Base-by-base conservation (phyloP, 2,797 vertebrate species). In the Tapera naevia region DNA sequence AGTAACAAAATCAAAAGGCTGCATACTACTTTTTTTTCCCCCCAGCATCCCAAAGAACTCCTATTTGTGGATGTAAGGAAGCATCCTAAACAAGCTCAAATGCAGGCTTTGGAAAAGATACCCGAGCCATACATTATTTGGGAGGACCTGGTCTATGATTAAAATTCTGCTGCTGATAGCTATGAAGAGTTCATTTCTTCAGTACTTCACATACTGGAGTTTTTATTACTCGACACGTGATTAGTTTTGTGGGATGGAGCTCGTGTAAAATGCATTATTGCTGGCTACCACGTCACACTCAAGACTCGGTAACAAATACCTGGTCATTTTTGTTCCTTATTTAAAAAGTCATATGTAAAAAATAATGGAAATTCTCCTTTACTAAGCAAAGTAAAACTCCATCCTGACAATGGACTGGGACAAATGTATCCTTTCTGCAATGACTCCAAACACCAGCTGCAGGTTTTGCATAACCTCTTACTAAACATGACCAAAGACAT, bases 301-400 rank as follows among this genome's bases (percentile, higher is more conserved):
- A 87, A 65, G 32, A 51, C 24, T 64, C 51, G 30, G 27, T 23
- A 80, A 54, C 32, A 62, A 58, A 56, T 12, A 57, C 4, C 4
- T 21, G 9, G 7, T 5, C 10, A n/a, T 23, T 57, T 32, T 46
- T 19, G 23, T 22, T 33, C 14, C 43, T 61, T 19, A 56, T 37
- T 37, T 4, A 0, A 57, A 54, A 89, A 56, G 35, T 11, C 5
- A 1, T 39, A 30, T 67, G 62, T n/a, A 4, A n/a, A 91, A 91
- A 66, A 62, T 8, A 58, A 39, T 7, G 17, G 15, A 58, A 41
- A 25, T 45, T 56, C 28, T 73, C 14, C 37, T 70, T 84, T 33
- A 53, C 25, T 67, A 25, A 82, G 64, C 32, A 93, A 89, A 72
- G 33, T 50, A 94, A 65, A 90, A 62, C 57, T 64, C 57, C 37